Base-by-base conservation (phyloP, 2,888 invertebrate genomes). In the Drosophila formosana region DNA sequence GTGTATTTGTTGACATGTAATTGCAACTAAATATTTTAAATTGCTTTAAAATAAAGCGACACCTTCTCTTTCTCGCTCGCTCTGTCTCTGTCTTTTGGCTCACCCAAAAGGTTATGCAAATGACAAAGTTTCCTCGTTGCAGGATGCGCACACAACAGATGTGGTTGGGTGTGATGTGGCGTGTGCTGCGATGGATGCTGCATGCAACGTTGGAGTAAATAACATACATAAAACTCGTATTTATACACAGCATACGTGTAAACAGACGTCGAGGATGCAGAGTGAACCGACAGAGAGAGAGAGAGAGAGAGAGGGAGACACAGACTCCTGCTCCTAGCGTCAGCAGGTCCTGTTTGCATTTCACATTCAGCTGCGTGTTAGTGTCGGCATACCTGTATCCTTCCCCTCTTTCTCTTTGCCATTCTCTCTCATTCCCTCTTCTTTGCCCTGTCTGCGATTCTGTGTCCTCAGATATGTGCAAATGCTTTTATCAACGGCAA, bases 1-100 rank as follows among this genome's bases (percentile, higher is more conserved):
- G 61, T 89, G 61, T 89, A 66, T 83, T 81, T 83, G 87, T 89
- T 88, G 84, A 89, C 80, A 89, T 86, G 80, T 87, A 89, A 88
- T 87, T 89, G 90, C 81, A 84, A 89, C 84, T 88, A 88, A 88
- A 89, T 89, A 88, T 88, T 89, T 88, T 83, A 88, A 82, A 89
- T 89, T 84, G 85, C 85, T 89, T 87, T 87, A 89, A 89, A 89
- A 87, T 89, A 84, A 89, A 89, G 84, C 78, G 65, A 53, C 64
- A 11, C 1, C 39, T 39, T 39, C 56, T 13, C 43, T 23, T 28
- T 4, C 47, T 28, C 13, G 7, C 26, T 37, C 7, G n/a, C 26
- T 32, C 26, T 43, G 3, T 43, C 6, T 7, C n/a, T 9, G 7
- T 9, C 43, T 26, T 4, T 7, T 53, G 26, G 32, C 56, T 62